Conservation (phyloP, 2,888 invertebrate genomes). For the Cephus spinipes region DNA sequence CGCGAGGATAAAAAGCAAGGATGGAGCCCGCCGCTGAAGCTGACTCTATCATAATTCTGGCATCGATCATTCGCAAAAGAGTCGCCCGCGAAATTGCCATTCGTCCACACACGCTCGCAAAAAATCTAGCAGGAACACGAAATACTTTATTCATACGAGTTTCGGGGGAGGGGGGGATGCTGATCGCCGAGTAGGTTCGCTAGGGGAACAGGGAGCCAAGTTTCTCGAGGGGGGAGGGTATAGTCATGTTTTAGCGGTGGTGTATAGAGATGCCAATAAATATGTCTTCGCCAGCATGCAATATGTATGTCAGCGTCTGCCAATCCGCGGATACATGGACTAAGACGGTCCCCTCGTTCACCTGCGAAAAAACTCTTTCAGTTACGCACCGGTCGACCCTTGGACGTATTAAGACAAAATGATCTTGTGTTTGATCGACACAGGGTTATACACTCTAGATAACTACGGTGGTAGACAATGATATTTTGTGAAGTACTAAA, state of each 20-base stretch:
- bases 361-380: neutral
- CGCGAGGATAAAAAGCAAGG: neutral
- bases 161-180: conserved; percentile 19
- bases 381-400: conserved; percentile 27
- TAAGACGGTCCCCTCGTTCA: neutral
- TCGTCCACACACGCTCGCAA: conserved; percentile 23
- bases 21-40: neutral
- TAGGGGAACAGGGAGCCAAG: neutral
- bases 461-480: neutral
- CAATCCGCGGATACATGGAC: conserved; percentile 41
- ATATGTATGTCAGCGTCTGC: conserved; percentile 58
- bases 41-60: conserved; percentile 40
- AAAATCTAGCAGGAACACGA: conserved; percentile 42
- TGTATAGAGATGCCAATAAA: conserved; percentile 60
- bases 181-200: conserved; percentile 12
- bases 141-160: conserved; percentile 54
- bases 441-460: neutral
- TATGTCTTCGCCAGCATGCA: conserved; percentile 59
- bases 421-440: conserved; percentile 3
- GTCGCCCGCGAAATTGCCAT: conserved; percentile 21
- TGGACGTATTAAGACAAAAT: conserved; percentile 47
- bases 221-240: neutral
- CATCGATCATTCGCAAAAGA: conserved; percentile 51
- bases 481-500: neutral
- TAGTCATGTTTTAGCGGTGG: conserved; percentile 47